Base-by-base conservation (phyloP, 2,797 vertebrate species). In the Pseudochromis fuscus region DNA sequence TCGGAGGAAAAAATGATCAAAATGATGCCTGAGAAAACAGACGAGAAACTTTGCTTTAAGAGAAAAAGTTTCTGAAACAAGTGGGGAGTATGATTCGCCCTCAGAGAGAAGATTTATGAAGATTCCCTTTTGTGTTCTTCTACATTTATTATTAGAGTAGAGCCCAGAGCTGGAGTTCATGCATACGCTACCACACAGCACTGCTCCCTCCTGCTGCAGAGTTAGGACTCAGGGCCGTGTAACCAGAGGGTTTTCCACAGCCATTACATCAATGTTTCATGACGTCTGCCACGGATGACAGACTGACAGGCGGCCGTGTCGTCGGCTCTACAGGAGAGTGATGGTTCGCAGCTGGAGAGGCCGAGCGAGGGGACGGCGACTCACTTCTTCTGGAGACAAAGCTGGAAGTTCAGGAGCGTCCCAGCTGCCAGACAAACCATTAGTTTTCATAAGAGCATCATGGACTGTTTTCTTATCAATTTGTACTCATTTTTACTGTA, bases 401-500 rank as follows among this genome's bases (percentile, higher is more conserved):
- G n/a, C n/a, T n/a, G n/a, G n/a, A n/a, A n/a, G n/a, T n/a, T n/a
- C n/a, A n/a, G n/a, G n/a, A n/a, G n/a, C n/a, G n/a, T n/a, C 71
- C 75, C 44, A 13, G 56, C 65, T 51, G n/a, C 50, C 70, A 81
- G 68, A 65, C 57, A 72, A 40, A n/a, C 72, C 86, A 84, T 92
- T 86, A 65, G 82, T 89, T 84, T 86, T 86, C 84, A 87, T 85
- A 83, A 89, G 75, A 52, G 68, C 82, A 87, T 86, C 82, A 85
- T 80, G 75, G 73, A 46, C 62, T 75, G 62, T 86, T 91, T 89
- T 88, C 79, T 79, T 84, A 78, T 91, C 86, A 88, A 85, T 92
- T 89, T 90, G 86, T 87, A 84, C 78, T 85, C 53, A 86, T 91
- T 91, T 73, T 84, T 88, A 86, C 85, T 77, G 72, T 86, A 86